Conservation (phyloP, 2,797 vertebrate species). For the Galagoides demidoff region DNA sequence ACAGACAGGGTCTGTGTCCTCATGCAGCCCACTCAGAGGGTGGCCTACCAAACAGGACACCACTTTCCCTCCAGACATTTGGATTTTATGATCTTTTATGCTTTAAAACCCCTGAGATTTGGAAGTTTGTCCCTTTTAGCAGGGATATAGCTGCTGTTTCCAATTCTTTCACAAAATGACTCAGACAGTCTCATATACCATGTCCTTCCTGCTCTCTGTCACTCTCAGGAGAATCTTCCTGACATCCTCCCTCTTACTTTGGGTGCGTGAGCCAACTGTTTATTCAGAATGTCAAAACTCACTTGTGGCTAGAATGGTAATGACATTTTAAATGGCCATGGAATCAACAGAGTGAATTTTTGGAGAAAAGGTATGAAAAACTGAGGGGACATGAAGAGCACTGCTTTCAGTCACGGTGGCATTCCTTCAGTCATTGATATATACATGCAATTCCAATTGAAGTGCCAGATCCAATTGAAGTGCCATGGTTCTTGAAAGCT, state of each 20-base stretch:
- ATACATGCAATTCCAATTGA: conserved; percentile 54
- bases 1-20: neutral
- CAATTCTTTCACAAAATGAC: neutral
- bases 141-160: neutral
- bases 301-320: conserved; percentile 49
- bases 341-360: neutral
- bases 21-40: neutral
- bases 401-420: conserved; percentile 24
- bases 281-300: conserved; percentile 61
- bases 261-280: conserved; percentile 11
- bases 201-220: conserved; percentile 24
- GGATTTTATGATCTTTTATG: neutral
- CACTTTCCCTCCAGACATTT: neutral
- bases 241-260: neutral
- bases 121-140: neutral
- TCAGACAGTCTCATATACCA: neutral
- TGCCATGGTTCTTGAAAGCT: conserved; percentile 5
- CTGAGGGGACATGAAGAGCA: neutral
- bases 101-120: neutral
- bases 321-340: conserved; percentile 36
- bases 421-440: neutral
- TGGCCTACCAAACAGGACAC: neutral
- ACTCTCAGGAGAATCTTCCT: conserved; percentile 39
- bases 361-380: conserved; percentile 1
- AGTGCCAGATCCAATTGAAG: neutral